Percentiles rank a stretch among this genome's conserved stretches.
These are phyloP conservation scores for Pterostichus niger DNA, from an alignment of 2,888 invertebrate genomes.

Conservation along the genomic window DNA sequence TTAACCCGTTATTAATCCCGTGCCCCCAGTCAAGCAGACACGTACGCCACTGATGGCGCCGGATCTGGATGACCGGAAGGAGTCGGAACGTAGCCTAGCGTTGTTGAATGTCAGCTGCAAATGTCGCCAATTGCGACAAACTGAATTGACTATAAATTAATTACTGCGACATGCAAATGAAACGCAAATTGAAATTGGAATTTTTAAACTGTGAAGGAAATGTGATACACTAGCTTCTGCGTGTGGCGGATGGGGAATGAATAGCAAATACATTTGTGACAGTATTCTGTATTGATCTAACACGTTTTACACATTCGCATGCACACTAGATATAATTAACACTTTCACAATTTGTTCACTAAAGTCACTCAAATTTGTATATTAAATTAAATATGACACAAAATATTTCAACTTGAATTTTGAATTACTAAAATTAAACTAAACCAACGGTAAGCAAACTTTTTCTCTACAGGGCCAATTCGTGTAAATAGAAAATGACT, in stretches of 20 bases:
- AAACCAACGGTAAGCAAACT: no score
- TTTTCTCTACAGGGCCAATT: no score
- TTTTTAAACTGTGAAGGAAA: conserved; percentile 28
- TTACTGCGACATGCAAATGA: conserved; percentile 56
- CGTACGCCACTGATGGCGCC: conserved; percentile 30
- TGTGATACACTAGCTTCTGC: conserved; percentile 18
- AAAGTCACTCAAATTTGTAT: no score
- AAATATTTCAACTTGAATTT: no score
- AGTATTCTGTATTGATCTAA: conserved; percentile 6
- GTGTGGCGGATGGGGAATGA: conserved; percentile 15
- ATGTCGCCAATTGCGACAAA: conserved; percentile 52
- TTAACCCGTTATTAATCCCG: conserved; percentile 48
- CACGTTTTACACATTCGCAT: not conserved
- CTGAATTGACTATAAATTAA: conserved; percentile 52
- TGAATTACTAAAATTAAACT: no score
- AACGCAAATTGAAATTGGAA: conserved; percentile 46
- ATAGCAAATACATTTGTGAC: conserved; percentile 30
- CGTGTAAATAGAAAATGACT: no score
- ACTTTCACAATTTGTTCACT: not conserved
- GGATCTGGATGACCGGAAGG: conserved; percentile 42
- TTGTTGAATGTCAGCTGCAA: conserved; percentile 58
- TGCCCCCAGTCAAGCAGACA: conserved; percentile 3
- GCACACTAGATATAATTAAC: conserved; percentile 11
- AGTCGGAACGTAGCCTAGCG: not conserved
- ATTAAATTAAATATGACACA: no score